Evolutionary conservation across 1,140 invertebrate species (phyloP), one percentile per base, ranked within the genome.

Genomic region (Antheraea mylitta): DNA sequence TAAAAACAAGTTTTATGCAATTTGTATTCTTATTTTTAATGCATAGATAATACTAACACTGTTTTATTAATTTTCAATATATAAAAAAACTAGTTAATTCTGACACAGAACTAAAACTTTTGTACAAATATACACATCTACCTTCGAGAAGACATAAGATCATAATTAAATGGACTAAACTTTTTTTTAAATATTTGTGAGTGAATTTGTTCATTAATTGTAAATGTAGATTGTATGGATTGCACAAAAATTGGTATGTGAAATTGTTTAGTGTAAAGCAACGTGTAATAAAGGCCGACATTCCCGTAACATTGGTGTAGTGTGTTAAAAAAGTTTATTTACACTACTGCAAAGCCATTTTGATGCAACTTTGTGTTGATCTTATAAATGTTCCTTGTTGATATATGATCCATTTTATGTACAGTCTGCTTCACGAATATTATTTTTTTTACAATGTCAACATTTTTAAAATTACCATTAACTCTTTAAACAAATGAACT

Each of bases 351-450:
- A 63, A 30, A 36, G 61, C 16, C n/a, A 30, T 37, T n/a, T 16
- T 53, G 16, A 53, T 53, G 16, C 22, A 63, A n/a, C 30, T 63
- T 63, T 63, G 30, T 63, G 30, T 37, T 63, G 59, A 63, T 37
- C 30, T 37, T 37, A 37, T 63, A 11, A n/a, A 63, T 37, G 61
- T 63, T 63, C 61, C 22, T 30, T 63, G 61, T 63, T 63, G 37
- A 63, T 30, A 63, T 60, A 36, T 63, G 37, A 18, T 63, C 16
- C 61, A 37, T 63, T 11, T 37, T 63, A 63, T 63, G 61, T 63
- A 63, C 37, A 37, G 61, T 16, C 61, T 63, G 61, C 30, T 63
- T 63, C 61, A 63, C 36, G 37, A 63, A 37, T 37, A 63, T 63
- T 30, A 63, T 37, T 11, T 37, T 3, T 0, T 61, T 10, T 3